Evolutionary conservation across 2,888 invertebrate genomes (phyloP).

Genomic region (Flexamia atlantica): DNA sequence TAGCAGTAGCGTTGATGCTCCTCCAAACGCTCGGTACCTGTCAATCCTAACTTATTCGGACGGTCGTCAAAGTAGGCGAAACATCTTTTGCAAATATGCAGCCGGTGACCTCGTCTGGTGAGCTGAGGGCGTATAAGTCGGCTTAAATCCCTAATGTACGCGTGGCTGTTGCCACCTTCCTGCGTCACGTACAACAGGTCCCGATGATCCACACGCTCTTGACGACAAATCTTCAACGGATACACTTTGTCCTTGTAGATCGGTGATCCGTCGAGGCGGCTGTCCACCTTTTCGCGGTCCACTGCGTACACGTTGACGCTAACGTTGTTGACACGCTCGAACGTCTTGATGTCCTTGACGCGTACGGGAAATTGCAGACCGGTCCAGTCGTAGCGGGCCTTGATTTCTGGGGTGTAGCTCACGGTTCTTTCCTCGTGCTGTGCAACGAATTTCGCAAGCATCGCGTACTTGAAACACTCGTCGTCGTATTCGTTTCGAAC

Average conservation of each 20-base stretch:
- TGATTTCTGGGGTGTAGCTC: background rate
- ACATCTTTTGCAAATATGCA: slow-evolving; percentile 31
- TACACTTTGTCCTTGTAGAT: background rate
- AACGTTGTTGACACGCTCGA: background rate
- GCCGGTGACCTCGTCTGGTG: background rate
- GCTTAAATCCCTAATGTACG: background rate
- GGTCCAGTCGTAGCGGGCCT: background rate
- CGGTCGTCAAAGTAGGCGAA: slow-evolving; percentile 27
- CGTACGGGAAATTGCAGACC: background rate
- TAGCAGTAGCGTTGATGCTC: slow-evolving; percentile 9
- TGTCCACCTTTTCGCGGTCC: background rate
- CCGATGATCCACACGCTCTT: background rate
- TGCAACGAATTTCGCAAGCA: slow-evolving; percentile 13
- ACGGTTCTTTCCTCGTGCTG: background rate
- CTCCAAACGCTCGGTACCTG: background rate
- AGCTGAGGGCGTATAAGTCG: background rate
- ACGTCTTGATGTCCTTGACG: background rate
- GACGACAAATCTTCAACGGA: background rate
- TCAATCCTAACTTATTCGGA: background rate
- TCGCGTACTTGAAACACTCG: slow-evolving; percentile 7
- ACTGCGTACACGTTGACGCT: slow-evolving; percentile 18
- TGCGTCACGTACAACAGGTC: slow-evolving; percentile 4
- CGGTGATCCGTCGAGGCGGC: background rate
- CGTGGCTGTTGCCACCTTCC: background rate
- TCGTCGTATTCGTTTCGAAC: background rate